Evolutionary conservation across 2,888 invertebrate species (phyloP).

Genomic region (Drosophila helvetica): DNA sequence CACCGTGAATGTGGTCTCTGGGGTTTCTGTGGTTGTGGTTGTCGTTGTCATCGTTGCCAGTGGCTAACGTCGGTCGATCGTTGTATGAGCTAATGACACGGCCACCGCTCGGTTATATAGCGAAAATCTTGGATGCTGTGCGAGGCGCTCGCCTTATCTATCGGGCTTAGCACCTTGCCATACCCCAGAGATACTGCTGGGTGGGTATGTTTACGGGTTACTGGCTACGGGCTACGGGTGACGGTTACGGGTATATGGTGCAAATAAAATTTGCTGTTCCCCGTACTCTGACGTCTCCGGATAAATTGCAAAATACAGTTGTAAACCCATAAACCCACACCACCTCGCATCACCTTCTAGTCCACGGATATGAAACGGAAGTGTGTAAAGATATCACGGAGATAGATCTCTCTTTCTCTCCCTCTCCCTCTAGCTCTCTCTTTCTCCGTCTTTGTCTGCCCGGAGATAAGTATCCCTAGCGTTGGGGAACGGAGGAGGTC

Average conservation of each 20-base stretch:
- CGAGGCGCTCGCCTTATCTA: conserved; percentile 46
- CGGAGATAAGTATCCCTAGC: neutral
- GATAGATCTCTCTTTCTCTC: conserved; percentile 6
- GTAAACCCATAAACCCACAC: conserved; percentile 64
- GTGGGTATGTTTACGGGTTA: neutral
- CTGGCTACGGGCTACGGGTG: conserved; percentile 17
- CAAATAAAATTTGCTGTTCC: conserved; percentile 52
- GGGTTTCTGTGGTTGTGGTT: conserved; percentile 3
- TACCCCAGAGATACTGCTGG: conserved; percentile 12
- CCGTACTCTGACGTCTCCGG: conserved; percentile 46
- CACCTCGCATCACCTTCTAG: conserved; percentile 19
- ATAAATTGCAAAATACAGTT: conserved; percentile 64
- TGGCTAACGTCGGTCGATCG: conserved; percentile 79
- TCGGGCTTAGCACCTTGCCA: conserved; percentile 50
- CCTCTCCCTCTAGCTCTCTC: neutral
- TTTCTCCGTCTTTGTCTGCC: neutral
- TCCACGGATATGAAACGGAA: conserved; percentile 73
- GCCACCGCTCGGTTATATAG: conserved; percentile 57
- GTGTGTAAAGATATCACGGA: conserved; percentile 69
- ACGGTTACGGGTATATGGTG: conserved; percentile 46
- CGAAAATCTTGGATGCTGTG: conserved; percentile 58
- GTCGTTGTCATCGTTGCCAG: conserved; percentile 65
- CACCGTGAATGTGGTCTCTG: conserved; percentile 28
- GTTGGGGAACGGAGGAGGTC: conserved; percentile 12
- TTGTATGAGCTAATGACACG: conserved; percentile 63